Percentiles rank a stretch among this genome's conserved stretches.
Conservation (phyloP, 2,113 vertebrate genomes). For the Dendropsophus ebraccatus region DNA sequence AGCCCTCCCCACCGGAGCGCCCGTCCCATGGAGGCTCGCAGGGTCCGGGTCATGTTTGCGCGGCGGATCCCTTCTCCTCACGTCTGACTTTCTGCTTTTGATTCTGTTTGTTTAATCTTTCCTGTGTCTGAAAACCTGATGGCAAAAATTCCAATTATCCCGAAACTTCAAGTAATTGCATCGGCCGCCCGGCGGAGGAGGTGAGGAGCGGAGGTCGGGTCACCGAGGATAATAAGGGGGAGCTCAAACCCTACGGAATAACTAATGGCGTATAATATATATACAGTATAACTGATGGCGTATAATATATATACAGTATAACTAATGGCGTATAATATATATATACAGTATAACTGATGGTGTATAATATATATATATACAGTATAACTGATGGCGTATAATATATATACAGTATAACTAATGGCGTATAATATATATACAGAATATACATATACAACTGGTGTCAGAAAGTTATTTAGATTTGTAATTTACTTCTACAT, state of each 20-base stretch:
- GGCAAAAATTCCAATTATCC: constrained; percentile 23
- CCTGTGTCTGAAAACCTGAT: constrained; percentile 6
- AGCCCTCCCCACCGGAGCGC: constrained; percentile 45
- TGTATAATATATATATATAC: no score
- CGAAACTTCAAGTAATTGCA: constrained; percentile 22
- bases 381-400: no score
- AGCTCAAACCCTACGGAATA: neutral
- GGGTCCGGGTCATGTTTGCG: constrained; percentile 41
- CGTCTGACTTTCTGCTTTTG: constrained; percentile 27
- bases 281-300: no score
- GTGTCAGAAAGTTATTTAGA: no score
- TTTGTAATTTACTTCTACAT: no score
- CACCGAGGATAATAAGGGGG: neutral
- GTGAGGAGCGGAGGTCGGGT: neutral
- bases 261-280: no score
- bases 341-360: no score
- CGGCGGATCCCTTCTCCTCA: constrained; percentile 3
- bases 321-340: no score
- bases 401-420: no score
- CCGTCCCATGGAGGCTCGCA: constrained; percentile 21
- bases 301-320: no score
- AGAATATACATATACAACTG: no score
- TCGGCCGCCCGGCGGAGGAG: constrained; percentile 32
- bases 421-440: no score
- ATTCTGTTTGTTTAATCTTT: constrained; percentile 58